A percentile compares a stretch with the other conserved stretches of the same genome.
Evolutionary conservation across 2,797 vertebrate genomes (phyloP).

Genomic region (Taeniopygia guttata): DNA sequence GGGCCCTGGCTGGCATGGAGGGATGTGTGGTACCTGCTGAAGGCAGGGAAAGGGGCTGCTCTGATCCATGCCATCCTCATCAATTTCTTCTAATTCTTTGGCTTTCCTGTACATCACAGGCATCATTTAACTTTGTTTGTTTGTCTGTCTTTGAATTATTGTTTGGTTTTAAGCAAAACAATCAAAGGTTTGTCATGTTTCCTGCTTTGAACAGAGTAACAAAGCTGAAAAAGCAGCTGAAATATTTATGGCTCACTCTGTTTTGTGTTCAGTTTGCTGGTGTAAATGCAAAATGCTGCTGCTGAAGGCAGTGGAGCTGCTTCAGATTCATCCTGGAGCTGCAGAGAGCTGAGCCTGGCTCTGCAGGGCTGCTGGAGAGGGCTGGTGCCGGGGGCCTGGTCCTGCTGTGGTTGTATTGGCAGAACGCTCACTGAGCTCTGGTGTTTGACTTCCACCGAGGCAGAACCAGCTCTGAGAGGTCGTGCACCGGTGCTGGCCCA

Average conservation of each 20-base stretch:
- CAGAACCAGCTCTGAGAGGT: not conserved
- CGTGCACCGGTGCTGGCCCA: rapidly evolving
- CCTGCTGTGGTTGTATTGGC: not conserved
- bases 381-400: not conserved
- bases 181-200: conserved; percentile 75
- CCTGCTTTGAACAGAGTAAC: conserved; percentile 60
- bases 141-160: conserved; percentile 73
- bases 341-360: not conserved
- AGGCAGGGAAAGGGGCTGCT: not conserved
- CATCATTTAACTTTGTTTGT: conserved; percentile 62
- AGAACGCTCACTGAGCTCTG: not conserved
- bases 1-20: not conserved
- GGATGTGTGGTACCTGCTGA: rapidly evolving
- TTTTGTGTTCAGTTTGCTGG: not conserved
- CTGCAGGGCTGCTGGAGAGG: not conserved
- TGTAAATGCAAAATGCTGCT: conserved; percentile 45
- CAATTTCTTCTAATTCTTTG: conserved; percentile 6
- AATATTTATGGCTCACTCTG: conserved; percentile 70
- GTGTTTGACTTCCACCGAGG: not conserved
- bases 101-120: conserved; percentile 39
- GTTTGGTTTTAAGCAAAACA: conserved; percentile 69
- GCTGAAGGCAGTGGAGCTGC: not conserved
- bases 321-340: not conserved
- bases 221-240: conserved; percentile 62
- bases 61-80: not conserved